Conservation (phyloP, 2,888 invertebrate species). For the Xanthia togata region DNA sequence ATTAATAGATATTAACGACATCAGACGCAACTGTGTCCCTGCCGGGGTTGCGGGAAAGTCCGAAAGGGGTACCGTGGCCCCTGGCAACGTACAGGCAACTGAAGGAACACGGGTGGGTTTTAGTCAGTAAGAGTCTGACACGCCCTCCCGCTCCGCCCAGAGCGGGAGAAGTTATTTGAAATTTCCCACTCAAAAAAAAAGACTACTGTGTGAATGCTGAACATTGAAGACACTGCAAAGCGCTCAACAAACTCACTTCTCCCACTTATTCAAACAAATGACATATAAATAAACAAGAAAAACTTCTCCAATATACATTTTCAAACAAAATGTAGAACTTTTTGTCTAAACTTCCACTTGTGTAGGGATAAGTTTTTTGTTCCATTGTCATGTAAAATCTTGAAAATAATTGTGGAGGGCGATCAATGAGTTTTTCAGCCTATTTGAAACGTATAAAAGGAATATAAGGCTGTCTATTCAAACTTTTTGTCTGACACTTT, state of each 20-base stretch:
- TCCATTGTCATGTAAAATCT: constrained; percentile 65
- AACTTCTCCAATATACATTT: constrained; percentile 36
- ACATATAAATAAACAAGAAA: constrained; percentile 46
- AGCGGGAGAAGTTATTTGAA: too few relatives aligned
- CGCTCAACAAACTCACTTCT: constrained; percentile 5
- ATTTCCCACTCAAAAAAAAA: too few relatives aligned
- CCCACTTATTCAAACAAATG: constrained; percentile 28
- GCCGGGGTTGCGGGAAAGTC: too few relatives aligned
- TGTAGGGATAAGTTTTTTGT: constrained; percentile 53
- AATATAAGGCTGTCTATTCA: constrained; percentile 19
- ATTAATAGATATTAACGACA: too few relatives aligned
- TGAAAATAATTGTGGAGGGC: constrained; percentile 57
- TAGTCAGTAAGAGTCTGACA: too few relatives aligned
- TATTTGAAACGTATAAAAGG: constrained; percentile 26
- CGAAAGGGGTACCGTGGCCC: too few relatives aligned
- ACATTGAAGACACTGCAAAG: neutral
- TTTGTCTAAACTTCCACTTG: constrained; percentile 38
- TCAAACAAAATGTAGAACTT: constrained; percentile 42
- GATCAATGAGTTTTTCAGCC: constrained; percentile 59
- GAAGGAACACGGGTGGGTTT: too few relatives aligned
- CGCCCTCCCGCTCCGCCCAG: too few relatives aligned
- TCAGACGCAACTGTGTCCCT: too few relatives aligned
- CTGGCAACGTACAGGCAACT: too few relatives aligned
- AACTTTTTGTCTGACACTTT: constrained; percentile 32
- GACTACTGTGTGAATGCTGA: neutral